Evolutionary conservation across 2,113 vertebrate species (phyloP), one percentile per base, ranked within the genome.

Genomic region (Illadopsis cleaveri): DNA sequence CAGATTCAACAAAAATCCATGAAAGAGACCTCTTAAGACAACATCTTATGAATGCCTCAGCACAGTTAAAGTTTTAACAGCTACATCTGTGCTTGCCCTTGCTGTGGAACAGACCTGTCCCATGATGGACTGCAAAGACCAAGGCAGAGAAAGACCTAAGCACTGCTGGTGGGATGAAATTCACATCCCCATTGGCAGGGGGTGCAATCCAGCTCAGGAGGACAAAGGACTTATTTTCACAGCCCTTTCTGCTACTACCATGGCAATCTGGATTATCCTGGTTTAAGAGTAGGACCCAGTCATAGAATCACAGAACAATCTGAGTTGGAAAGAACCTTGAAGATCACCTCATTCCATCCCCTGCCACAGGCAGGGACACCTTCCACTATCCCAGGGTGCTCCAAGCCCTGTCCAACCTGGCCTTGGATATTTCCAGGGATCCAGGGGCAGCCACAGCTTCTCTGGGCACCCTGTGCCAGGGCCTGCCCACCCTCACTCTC

Each of bases 401-500:
- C 45, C 37, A 76, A 76, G 5, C 31, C 31, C 31, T 0, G 0
- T 76, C 44, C 72, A 86, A 0, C 17, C 25, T 37, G 33, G 8
- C 23, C 23, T 60, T 33, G 72, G 10, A 1, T 23, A 69, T 18
- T 78, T 5, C 45, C 54, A 61, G 53, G 22, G 27, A 51, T 68
- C 58, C 58, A 51, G 45, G 18, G 7, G 19, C 28, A 77, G 12
- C 38, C 84, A 60, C 54, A 78, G 22, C 21, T 77, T 6, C 45
- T 53, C 38, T 58, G 37, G 15, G 5, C 11, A 66, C 4, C 31
- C 44, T 33, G 18, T 51, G 45, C 54, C 72, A 53, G 28, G 12
- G 6, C 5, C 12, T 54, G 0, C 0, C 2, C n/a, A n/a, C 1
- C 24, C 8, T 40, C n/a, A 11, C 28, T 4, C 3, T 4, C 1